Base-by-base conservation (phyloP, 2,888 invertebrate species). In the Hydrotaea cyrtoneurina region DNA sequence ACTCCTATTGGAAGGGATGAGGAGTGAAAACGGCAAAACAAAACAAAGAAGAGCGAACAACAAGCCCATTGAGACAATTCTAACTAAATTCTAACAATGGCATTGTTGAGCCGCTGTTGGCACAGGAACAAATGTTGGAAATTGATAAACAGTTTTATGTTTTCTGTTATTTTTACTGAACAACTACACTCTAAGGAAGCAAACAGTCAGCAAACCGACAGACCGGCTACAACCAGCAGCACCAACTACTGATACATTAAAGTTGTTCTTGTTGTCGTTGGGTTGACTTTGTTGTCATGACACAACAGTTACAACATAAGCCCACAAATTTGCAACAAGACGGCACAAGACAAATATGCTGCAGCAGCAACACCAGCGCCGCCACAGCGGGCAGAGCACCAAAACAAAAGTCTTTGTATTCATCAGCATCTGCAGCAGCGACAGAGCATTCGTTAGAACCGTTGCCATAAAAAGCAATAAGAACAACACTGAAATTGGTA, bases 331-430 rank as follows among this genome's bases (percentile, higher is more conserved):
- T 74, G 21, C 59, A 74, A 66, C 36, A 64, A 10, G 21, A 39
- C n/a, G n/a, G n/a, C n/a, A n/a, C 36, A 17, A 36, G 55, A 55
- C 73, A 73, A 73, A 57, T 57, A 43, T 21, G 21, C 13, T 62
- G 26, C 7, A 21, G 26, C 74, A 39, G 71, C 31, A 43, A 23
- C 43, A 10, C 3, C 31, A 43, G 39, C 59, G 36, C 39, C 43
- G 15, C 3, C 31, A 43, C 53, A 69, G 36, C 39, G 55, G 50
- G 19, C 73, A 50, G 72, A 19, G 23, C n/a, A n/a, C 2, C 31
- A 4, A 23, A 73, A 78, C 75, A 78, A 82, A 78, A 19, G 39
- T 50, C 62, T 62, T 78, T 46, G 13, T 74, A 31, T 23, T 71
- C 50, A 53, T 62, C 11, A 64, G 62, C 57, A 53, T 66, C 53